Percentiles rank a stretch among this genome's conserved stretches.
Evolutionary conservation across 2,888 invertebrate species (phyloP).

Genomic region (Sipunculus nudus): DNA sequence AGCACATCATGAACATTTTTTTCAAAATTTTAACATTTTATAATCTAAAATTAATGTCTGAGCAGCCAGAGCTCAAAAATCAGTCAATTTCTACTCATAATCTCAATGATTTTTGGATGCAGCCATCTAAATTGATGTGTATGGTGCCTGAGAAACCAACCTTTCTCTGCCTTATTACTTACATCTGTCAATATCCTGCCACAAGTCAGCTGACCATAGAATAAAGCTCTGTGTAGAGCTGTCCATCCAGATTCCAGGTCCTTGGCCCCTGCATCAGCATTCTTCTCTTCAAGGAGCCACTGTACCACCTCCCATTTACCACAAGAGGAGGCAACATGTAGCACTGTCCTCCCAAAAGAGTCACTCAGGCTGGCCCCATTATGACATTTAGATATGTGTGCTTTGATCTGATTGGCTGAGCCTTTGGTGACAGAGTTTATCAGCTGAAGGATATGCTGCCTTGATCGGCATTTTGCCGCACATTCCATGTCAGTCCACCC

Average conservation of each 20-base stretch:
- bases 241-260: conserved; percentile 83
- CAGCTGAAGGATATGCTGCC: conserved; percentile 60
- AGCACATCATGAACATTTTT: too few relatives aligned
- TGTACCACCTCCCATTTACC: conserved; percentile 76
- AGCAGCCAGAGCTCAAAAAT: too few relatives aligned
- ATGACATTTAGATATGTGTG: conserved; percentile 57
- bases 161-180: conserved; percentile 25
- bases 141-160: too few relatives aligned
- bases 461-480: conserved; percentile 47
- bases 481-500: conserved; percentile 24
- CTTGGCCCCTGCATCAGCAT: conserved; percentile 74
- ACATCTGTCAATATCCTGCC: conserved; percentile 77
- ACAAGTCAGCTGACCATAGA: conserved; percentile 82
- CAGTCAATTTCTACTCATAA: too few relatives aligned
- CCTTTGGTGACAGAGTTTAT: conserved; percentile 60
- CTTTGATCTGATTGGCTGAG: conserved; percentile 51
- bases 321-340: conserved; percentile 82
- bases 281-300: conserved; percentile 76
- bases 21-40: too few relatives aligned
- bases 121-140: too few relatives aligned
- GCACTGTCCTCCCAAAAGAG: conserved; percentile 75
- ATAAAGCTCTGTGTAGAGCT: conserved; percentile 81
- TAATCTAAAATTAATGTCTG: too few relatives aligned
- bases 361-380: conserved; percentile 51
- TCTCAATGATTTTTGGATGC: too few relatives aligned